phyloP scores from a whole-genome alignment of 1,140 invertebrate genomes.

The Piezodorus guildinii region DNA sequence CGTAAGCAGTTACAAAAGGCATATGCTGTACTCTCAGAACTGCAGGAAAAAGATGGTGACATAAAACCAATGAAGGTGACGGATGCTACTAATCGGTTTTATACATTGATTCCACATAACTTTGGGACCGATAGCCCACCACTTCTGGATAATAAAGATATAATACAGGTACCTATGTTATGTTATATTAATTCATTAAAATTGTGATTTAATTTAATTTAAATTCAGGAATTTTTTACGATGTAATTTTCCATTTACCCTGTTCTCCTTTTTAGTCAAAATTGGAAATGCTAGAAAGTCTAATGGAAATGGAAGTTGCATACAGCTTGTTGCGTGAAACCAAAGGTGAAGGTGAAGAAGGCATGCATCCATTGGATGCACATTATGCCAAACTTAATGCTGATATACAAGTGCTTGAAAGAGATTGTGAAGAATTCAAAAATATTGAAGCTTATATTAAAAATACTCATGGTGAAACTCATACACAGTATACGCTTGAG shows the following conservation, averaged over 20 bases:
- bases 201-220: too few species aligned
- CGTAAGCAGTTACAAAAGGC: constrained; percentile 80
- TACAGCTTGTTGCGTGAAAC: constrained; percentile 69
- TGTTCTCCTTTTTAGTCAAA: constrained; percentile 48
- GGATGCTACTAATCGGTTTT: constrained; percentile 84
- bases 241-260: too few species aligned
- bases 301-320: constrained; percentile 90
- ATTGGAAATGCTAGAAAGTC: constrained; percentile 77
- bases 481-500: constrained; percentile 61
- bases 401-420: constrained; percentile 62
- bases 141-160: constrained; percentile 59
- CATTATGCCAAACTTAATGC: constrained; percentile 87
- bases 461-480: constrained; percentile 82
- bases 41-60: constrained; percentile 46
- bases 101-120: constrained; percentile 87
- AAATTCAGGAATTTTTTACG: too few species aligned
- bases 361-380: constrained; percentile 60
- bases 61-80: constrained; percentile 43
- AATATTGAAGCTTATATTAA: constrained; percentile 63
- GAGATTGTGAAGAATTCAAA: constrained; percentile 57
- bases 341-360: constrained; percentile 34
- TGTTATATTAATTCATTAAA: not conserved
- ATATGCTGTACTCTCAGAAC: constrained; percentile 66
- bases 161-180: constrained; percentile 50
- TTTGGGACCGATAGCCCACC: constrained; percentile 79